These are phyloP conservation scores for Australoheros scitulus DNA, from an alignment of 2,113 vertebrate species.

Conservation along the genomic window DNA sequence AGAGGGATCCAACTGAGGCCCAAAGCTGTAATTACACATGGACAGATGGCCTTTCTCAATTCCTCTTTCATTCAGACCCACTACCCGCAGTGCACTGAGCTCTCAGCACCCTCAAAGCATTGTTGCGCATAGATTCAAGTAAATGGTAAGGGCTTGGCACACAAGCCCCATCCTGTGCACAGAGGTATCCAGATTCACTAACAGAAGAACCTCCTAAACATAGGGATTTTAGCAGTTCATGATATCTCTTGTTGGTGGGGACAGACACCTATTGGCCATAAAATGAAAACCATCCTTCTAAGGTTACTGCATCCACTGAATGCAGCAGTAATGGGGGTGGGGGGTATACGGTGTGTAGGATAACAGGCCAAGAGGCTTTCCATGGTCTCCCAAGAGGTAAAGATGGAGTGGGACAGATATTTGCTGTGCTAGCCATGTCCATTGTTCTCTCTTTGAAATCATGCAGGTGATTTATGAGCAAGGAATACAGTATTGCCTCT, in stretches of 20 bases:
- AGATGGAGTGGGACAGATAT: slow-evolving; percentile 33
- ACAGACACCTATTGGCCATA: not conserved
- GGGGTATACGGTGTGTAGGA: not conserved
- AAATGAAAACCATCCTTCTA: not conserved
- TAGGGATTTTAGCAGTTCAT: not conserved
- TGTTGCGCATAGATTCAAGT: slow-evolving; percentile 41
- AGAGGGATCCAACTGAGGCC: slow-evolving; percentile 45
- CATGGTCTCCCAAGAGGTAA: slow-evolving; percentile 39
- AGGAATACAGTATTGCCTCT: slow-evolving; percentile 38
- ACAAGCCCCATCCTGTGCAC: not conserved
- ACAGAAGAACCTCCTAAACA: not conserved
- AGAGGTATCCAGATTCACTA: not conserved
- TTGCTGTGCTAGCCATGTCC: slow-evolving; percentile 36
- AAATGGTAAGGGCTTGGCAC: not conserved
- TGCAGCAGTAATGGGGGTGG: not conserved
- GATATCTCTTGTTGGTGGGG: not conserved
- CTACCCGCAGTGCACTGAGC: slow-evolving; percentile 52
- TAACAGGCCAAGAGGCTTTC: not conserved
- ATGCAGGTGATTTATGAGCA: slow-evolving; percentile 57
- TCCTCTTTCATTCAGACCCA: slow-evolving; percentile 25
- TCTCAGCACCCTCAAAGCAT: slow-evolving; percentile 6
- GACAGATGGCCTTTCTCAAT: slow-evolving; percentile 68
- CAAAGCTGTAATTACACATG: slow-evolving; percentile 68
- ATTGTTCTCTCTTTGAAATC: slow-evolving; percentile 58
- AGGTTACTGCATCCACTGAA: not conserved